Base-by-base conservation (phyloP, 1,140 invertebrate genomes). In the Andrena cerasifolii region DNA sequence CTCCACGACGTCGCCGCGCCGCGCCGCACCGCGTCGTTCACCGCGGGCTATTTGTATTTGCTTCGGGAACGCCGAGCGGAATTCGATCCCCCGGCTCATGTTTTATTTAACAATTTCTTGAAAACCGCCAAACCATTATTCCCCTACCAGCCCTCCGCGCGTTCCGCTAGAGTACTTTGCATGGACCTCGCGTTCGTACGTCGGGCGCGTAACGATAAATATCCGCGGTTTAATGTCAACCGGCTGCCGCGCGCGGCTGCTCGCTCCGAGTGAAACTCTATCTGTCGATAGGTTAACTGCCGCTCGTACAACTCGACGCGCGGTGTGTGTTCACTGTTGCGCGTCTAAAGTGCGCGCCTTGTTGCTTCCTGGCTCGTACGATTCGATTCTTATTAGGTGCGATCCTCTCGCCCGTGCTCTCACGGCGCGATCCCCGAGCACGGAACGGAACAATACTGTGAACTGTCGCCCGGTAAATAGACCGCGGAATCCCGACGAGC, bases 261-360 rank as follows among this genome's bases (percentile, higher is more conserved):
- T 66, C 31, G 67, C 77, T 73, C 62, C 43, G 54, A 56, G 82
- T 61, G 83, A 80, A 85, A 85, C 74, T 85, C 83, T 85, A 85
- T 85, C 83, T 78, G 83, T 84, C 82, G 83, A 85, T 85, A 78
- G 83, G 78, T 80, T 85, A 85, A 85, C 82, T 49, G 78, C 45
- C 24, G 21, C 47, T 31, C 79, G 54, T 79, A 51, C 47, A 73
- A 76, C 54, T 43, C 77, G 68, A 49, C 53, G 16, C 51, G 54
- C 77, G 68, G 49, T 51, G 16, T 45, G 54, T 45, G 49, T 36
- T 21, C n/a, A n/a, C 16, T 51, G 31, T 14, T 59, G 59, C 31
- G 66, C 16, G 16, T 26, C n/a, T 24, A 66, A 36, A 67, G 61
- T 28, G 31, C 36, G 24, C 58, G 28, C 40, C 61, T 43, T 24